Percentiles rank a stretch among this genome's conserved stretches.
These are phyloP conservation scores for Operophtera brumata DNA, from an alignment of 2,888 invertebrate genomes.

Conservation along the genomic window DNA sequence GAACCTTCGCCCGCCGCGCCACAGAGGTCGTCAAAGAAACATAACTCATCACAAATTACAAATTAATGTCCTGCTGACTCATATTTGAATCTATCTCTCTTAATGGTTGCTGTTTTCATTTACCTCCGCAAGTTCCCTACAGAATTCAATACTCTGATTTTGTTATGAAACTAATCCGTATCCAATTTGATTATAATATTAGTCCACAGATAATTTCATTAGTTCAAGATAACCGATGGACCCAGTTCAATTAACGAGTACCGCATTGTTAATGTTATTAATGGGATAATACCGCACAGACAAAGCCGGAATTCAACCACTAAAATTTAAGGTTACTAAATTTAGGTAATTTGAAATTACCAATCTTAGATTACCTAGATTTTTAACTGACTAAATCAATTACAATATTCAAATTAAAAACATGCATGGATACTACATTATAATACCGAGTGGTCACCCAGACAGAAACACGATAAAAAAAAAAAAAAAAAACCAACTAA, in stretches of 20 bases:
- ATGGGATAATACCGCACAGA: conserved; percentile 57
- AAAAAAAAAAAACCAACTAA: no score
- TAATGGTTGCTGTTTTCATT: not conserved
- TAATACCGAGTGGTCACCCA: no score
- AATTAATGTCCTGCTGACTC: not conserved
- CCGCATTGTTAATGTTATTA: conserved; percentile 68
- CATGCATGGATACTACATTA: no score
- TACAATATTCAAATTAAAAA: no score
- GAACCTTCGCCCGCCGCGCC: no score
- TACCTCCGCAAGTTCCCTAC: conserved; percentile 1
- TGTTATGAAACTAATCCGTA: conserved; percentile 31
- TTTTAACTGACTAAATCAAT: no score
- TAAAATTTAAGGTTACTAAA: no score
- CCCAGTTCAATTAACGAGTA: conserved; percentile 56
- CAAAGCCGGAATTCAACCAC: conserved; percentile 47
- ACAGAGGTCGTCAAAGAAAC: no score
- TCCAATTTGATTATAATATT: conserved; percentile 48
- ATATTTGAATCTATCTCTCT: not conserved
- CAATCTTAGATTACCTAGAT: no score
- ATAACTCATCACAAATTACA: not conserved
- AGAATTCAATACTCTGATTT: conserved; percentile 19
- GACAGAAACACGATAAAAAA: no score
- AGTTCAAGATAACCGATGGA: conserved; percentile 59
- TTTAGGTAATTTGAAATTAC: no score
- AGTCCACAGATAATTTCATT: conserved; percentile 59